Conservation (phyloP, 2,797 vertebrate species). For the Rallus crepitans region DNA sequence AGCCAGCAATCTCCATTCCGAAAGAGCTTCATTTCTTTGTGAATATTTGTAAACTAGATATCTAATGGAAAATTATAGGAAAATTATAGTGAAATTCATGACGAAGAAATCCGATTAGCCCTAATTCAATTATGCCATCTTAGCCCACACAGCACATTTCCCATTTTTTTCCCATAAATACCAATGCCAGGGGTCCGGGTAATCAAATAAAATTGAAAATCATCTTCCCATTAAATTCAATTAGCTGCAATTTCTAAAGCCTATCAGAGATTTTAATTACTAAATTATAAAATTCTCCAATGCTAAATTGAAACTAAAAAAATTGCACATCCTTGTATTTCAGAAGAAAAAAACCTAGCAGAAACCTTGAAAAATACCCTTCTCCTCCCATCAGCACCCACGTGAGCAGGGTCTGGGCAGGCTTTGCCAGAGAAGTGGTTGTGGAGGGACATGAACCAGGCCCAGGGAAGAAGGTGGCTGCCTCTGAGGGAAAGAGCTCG, state of each 20-base stretch:
- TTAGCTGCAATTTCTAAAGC: conserved; percentile 99
- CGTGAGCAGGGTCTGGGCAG: conserved; percentile 16
- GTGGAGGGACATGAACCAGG: neutral
- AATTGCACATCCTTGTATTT: conserved; percentile 94
- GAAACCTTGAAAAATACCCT: conserved; percentile 90
- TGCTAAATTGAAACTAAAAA: conserved; percentile 98
- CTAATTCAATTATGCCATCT: conserved; percentile 99
- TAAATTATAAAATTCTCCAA: conserved; percentile 99
- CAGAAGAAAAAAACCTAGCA: conserved; percentile 80
- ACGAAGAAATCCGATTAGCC: conserved; percentile 99
- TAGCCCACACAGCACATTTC: conserved; percentile 99
- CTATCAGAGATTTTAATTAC: conserved; percentile 99
- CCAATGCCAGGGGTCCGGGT: conserved; percentile 99
- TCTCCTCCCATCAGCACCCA: conserved; percentile 44
- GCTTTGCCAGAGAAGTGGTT: neutral
- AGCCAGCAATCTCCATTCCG: conserved; percentile 99
- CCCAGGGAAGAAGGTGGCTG: neutral
- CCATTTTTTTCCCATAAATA: conserved; percentile 99
- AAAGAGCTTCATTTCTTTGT: conserved; percentile 95
- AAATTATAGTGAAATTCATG: conserved; percentile 99
- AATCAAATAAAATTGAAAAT: conserved; percentile 99
- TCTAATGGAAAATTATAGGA: conserved; percentile 99
- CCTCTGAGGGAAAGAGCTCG: neutral
- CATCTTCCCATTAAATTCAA: conserved; percentile 99
- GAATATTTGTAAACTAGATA: conserved; percentile 99